phyloP scores from a whole-genome alignment of 2,888 invertebrate species.

The Pilophorus perplexus region DNA sequence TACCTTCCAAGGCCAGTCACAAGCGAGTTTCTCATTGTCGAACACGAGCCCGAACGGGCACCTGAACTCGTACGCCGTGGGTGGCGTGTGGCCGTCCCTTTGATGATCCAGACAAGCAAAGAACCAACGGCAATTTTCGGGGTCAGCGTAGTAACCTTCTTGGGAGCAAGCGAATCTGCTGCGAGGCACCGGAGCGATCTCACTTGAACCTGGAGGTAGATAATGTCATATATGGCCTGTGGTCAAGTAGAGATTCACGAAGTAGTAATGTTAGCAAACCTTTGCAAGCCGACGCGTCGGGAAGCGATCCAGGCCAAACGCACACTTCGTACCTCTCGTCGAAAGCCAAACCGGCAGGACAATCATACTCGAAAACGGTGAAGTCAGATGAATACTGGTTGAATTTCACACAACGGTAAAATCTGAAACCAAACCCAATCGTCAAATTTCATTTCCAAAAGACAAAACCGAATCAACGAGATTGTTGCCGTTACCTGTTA shows the following conservation, averaged over 20 bases:
- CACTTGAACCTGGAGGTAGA: conserved; percentile 56
- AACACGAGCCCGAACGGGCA: conserved; percentile 78
- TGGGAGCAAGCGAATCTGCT: conserved; percentile 64
- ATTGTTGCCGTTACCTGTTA: conserved; percentile 54
- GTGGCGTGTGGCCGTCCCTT: conserved; percentile 51
- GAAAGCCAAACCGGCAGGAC: conserved; percentile 73
- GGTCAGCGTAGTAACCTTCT: conserved; percentile 73
- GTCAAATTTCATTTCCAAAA: not conserved
- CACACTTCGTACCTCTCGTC: conserved; percentile 74
- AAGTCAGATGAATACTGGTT: conserved; percentile 71
- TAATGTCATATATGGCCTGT: not conserved
- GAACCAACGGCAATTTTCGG: conserved; percentile 80
- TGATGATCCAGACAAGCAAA: conserved; percentile 74
- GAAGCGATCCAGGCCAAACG: conserved; percentile 74
- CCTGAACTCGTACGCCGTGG: conserved; percentile 74
- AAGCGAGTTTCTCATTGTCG: conserved; percentile 66
- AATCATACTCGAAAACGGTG: conserved; percentile 78
- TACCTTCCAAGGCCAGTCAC: conserved; percentile 80
- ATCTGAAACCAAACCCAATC: conserved; percentile 53
- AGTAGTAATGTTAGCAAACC: conserved; percentile 57
- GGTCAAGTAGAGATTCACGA: too few relatives aligned
- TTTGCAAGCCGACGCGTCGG: conserved; percentile 69
- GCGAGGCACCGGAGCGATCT: conserved; percentile 71
- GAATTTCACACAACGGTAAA: conserved; percentile 79
- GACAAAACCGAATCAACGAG: not conserved